phyloP scores from a whole-genome alignment of 1,140 invertebrate species.

The Camponotus floridanus region DNA sequence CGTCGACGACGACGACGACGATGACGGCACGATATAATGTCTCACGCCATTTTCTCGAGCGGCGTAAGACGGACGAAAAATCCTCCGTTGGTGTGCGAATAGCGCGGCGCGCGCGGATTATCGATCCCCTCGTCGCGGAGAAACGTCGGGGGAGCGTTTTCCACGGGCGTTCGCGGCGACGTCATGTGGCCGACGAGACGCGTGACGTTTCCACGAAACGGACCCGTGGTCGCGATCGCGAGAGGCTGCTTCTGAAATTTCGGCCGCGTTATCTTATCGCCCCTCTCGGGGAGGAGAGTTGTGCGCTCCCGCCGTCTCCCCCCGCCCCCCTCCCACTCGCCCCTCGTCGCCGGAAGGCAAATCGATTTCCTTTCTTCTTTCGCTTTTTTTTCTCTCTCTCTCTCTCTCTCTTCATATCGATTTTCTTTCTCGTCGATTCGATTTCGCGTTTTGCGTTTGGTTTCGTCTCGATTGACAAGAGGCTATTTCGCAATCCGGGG shows the following conservation, averaged over 20 bases:
- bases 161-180: conserved; percentile 24
- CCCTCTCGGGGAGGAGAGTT: background rate
- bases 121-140: conserved; percentile 34
- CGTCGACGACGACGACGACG: background rate
- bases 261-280: conserved; percentile 27
- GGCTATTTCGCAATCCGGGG: conserved; percentile 5
- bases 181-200: conserved; percentile 44
- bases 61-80: conserved; percentile 32
- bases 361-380: background rate
- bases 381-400: background rate
- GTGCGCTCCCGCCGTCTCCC: too few relatives aligned
- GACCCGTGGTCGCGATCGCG: background rate
- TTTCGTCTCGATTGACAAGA: too few relatives aligned
- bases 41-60: conserved; percentile 53
- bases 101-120: conserved; percentile 53
- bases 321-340: too few relatives aligned
- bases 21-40: background rate
- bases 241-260: conserved; percentile 5
- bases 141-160: conserved; percentile 32
- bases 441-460: too few relatives aligned
- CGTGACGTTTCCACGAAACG: conserved; percentile 13
- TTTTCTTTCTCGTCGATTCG: too few relatives aligned
- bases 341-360: background rate
- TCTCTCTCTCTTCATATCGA: too few relatives aligned
- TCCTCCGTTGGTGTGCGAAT: conserved; percentile 5